Evolutionary conservation across 1,140 invertebrate species (phyloP), one percentile per base, ranked within the genome.

Genomic region (Platyura marginata): DNA sequence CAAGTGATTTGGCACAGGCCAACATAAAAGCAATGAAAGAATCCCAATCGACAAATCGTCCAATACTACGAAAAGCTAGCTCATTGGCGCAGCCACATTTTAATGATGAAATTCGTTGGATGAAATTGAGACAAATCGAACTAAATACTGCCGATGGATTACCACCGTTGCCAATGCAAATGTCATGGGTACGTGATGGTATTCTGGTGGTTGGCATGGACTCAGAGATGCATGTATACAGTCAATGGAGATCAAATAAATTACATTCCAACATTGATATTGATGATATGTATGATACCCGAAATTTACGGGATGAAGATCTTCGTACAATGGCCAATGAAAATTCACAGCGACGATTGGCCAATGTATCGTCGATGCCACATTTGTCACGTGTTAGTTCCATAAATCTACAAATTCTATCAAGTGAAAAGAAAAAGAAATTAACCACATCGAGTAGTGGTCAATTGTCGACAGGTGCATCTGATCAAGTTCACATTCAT

Each of bases 181-280:
- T 97, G 47, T 94, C 89, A 1, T 99, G 95, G 95, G 93, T 97
- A 1, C 72, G 94, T 22, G 92, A 96, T 54, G 95, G 95, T 3
- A 92, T 98, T 47, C 66, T 98, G 3, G 89, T 98, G 1, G 91
- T 98, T 4, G 95, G 93, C 19, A 97, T 99, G 92, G 91, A 97
- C 56, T 98, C 92, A 22, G 95, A 99, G 62, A 97, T 98, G 90
- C 91, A 98, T 53, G 91, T 98, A 0, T 98, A 97, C 57, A 94
- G 91, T 0, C 95, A 98, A 59, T 98, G 95, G 94, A 87, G 86
- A 51, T 80, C 82, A 0, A 51, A 59, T 5, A 50, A 54, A 41
- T 43, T 49, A 21, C 45, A 50, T 20, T 50, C 48, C 34, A 48
- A 43, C 4, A 59, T 69, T 22, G 56, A 59, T 3, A 59, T 69